A percentile compares a stretch with the other conserved stretches of the same genome.
phyloP scores from a whole-genome alignment of 2,113 vertebrate species.

The Anoura caudifer region DNA sequence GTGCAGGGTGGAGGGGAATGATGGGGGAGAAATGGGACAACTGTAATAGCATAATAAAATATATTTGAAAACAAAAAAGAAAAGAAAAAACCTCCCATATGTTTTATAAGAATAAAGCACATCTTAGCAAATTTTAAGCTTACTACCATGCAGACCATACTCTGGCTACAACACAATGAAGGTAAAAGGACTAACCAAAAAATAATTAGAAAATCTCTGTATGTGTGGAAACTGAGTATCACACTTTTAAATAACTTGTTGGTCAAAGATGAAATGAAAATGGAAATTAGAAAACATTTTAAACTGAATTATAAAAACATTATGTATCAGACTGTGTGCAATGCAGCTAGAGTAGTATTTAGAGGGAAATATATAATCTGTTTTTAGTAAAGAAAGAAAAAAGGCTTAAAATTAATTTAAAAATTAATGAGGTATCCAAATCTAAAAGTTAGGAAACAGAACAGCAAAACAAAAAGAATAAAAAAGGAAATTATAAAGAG shows the following conservation, averaged over 20 bases:
- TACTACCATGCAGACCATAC: neutral
- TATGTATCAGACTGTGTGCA: neutral
- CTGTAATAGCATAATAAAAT: no score
- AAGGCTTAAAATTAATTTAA: neutral
- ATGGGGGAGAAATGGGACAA: no score
- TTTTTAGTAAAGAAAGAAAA: neutral
- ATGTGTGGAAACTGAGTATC: neutral
- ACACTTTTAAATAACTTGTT: neutral
- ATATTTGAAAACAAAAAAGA: no score
- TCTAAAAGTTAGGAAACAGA: neutral
- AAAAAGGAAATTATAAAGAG: neutral
- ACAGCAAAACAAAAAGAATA: neutral
- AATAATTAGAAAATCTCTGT: neutral
- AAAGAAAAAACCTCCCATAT: neutral
- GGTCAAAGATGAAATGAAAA: neutral
- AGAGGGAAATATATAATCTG: neutral
- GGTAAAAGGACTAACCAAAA: neutral
- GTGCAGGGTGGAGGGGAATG: no score
- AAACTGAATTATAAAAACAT: neutral
- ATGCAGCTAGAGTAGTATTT: neutral
- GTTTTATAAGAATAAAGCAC: neutral
- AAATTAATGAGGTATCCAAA: neutral
- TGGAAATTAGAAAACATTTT: neutral
- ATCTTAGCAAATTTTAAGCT: neutral
- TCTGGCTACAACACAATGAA: neutral